phyloP scores from a whole-genome alignment of 2,888 invertebrate species.

The Noctua pronuba region DNA sequence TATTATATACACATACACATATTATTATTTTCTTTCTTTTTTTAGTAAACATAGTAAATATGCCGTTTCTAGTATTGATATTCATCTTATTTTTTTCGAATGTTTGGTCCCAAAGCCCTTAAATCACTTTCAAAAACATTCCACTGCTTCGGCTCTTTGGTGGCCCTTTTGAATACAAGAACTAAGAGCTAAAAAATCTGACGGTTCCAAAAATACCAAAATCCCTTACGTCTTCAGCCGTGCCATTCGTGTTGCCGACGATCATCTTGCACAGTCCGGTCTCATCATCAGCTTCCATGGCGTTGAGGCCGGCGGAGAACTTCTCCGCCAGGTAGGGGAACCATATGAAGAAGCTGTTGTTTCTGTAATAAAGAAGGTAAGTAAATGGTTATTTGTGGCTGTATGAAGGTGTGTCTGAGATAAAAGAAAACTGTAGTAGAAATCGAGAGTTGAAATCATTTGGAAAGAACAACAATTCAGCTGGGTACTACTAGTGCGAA shows the following conservation, averaged over 20 bases:
- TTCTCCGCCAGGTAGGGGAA: slow-evolving; percentile 86
- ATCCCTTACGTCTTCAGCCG: slow-evolving; percentile 43
- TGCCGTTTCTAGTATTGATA: too few species aligned
- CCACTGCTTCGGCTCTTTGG: neutral
- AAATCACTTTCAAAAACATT: neutral
- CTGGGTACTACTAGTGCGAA: neutral
- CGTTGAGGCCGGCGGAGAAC: slow-evolving; percentile 69
- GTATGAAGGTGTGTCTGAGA: neutral
- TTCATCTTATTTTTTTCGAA: neutral
- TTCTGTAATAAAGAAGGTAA: slow-evolving; percentile 69
- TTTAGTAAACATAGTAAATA: too few species aligned
- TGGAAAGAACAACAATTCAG: neutral
- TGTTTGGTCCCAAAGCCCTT: neutral
- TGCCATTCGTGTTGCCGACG: slow-evolving; percentile 45
- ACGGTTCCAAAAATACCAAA: neutral
- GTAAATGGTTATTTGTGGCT: neutral
- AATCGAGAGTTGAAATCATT: neutral
- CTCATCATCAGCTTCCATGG: slow-evolving; percentile 38
- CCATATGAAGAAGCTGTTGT: slow-evolving; percentile 87
- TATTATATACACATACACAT: too few species aligned
- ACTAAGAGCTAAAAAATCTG: neutral
- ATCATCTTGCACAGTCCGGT: slow-evolving; percentile 68
- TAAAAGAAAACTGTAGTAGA: neutral
- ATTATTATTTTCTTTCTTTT: too few species aligned
- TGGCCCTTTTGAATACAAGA: neutral